Conservation (phyloP, 1,140 invertebrate species). For the Drosophila parabipectinata region DNA sequence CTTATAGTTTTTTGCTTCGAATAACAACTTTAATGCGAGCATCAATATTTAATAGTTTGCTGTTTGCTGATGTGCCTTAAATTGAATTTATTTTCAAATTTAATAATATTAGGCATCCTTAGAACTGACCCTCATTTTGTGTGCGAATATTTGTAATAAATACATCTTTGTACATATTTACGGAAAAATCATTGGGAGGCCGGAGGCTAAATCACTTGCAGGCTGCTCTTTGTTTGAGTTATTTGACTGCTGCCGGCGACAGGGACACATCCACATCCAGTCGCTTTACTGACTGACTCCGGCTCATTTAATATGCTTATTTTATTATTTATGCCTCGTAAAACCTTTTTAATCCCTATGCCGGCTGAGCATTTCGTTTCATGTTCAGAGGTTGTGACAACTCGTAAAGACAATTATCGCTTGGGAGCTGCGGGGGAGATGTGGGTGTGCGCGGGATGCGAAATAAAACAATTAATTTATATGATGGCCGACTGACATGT, state of each 20-base stretch:
- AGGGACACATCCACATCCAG: slow-evolving; percentile 14
- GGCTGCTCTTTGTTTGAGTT: slow-evolving; percentile 34
- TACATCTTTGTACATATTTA: slow-evolving; percentile 6
- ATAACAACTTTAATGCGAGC: too few relatives aligned
- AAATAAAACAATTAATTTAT: slow-evolving; percentile 47
- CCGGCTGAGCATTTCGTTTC: slow-evolving; percentile 36
- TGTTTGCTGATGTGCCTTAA: too few relatives aligned
- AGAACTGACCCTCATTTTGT: background rate
- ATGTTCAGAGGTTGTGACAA: slow-evolving; percentile 41
- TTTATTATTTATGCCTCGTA: slow-evolving; percentile 59
- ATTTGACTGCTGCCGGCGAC: slow-evolving; percentile 45
- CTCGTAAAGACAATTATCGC: slow-evolving; percentile 52
- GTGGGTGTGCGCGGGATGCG: slow-evolving; percentile 5
- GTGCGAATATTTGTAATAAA: slow-evolving; percentile 9
- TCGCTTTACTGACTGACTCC: slow-evolving; percentile 32
- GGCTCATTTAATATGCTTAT: slow-evolving; percentile 46
- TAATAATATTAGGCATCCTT: background rate
- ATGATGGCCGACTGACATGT: slow-evolving; percentile 19
- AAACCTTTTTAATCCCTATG: slow-evolving; percentile 41
- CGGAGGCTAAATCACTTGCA: slow-evolving; percentile 27
- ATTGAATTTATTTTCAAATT: background rate
- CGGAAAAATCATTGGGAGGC: slow-evolving; percentile 13
- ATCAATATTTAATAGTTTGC: too few relatives aligned
- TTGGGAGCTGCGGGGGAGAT: slow-evolving; percentile 6
- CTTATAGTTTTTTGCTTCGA: too few relatives aligned